Percentiles rank a stretch among this genome's conserved stretches.
These are phyloP conservation scores for Heliconius cydno DNA, from an alignment of 2,888 invertebrate species.

Conservation along the genomic window DNA sequence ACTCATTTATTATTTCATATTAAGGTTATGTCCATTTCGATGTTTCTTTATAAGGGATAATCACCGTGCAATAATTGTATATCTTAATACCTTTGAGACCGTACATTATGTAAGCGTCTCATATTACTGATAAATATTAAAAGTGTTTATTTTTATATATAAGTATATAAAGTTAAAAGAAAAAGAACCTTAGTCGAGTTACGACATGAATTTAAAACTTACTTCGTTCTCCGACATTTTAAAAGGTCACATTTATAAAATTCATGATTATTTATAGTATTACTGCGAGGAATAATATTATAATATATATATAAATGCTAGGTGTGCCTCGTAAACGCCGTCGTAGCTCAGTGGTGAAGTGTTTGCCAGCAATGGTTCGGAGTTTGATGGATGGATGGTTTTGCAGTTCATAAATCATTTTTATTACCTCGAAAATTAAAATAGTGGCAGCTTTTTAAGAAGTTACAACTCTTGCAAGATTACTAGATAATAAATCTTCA, in stretches of 20 bases:
- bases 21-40: neutral
- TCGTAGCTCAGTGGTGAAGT: neutral
- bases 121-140: conserved; percentile 21
- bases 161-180: neutral
- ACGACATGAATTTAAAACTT: conserved; percentile 29
- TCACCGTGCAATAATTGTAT: conserved; percentile 1
- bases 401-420: neutral
- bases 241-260: conserved; percentile 26
- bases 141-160: conserved; percentile 19
- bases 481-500: neutral
- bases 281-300: neutral
- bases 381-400: neutral
- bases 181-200: conserved; percentile 29
- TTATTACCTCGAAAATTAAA: neutral
- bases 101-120: conserved; percentile 13
- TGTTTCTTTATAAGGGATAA: neutral
- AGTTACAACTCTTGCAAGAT: neutral
- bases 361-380: neutral
- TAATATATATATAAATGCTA: neutral
- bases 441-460: neutral
- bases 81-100: neutral
- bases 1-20: neutral
- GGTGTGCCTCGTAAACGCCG: no score
- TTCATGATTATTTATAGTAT: neutral
- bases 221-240: conserved; percentile 9